Conservation (phyloP, 2,888 invertebrate genomes). For the Hybos culiciformis region DNA sequence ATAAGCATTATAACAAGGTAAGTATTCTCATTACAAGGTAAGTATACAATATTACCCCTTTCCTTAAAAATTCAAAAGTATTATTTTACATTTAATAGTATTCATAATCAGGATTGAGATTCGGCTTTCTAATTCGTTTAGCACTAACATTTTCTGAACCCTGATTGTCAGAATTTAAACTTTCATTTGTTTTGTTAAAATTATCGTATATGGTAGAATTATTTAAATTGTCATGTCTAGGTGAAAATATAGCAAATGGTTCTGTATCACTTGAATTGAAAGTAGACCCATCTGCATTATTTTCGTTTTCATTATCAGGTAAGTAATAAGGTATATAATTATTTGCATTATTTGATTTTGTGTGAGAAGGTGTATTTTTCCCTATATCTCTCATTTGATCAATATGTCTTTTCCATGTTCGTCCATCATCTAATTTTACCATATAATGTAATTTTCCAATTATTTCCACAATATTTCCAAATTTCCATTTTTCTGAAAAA, state of each 20-base stretch:
- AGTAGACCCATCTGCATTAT: neutral
- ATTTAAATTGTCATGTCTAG: neutral
- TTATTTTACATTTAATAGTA: no score
- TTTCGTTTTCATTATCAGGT: neutral
- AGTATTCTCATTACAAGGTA: no score
- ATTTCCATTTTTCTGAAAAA: slow-evolving; percentile 14
- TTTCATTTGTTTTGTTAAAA: neutral
- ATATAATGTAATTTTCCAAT: slow-evolving; percentile 14
- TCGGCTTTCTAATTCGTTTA: neutral
- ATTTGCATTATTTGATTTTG: neutral
- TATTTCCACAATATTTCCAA: slow-evolving; percentile 11
- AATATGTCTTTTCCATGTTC: slow-evolving; percentile 10
- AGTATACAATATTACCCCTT: no score
- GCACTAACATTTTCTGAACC: neutral
- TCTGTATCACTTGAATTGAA: neutral
- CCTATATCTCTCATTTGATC: neutral
- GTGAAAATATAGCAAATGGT: neutral
- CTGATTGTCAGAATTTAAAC: neutral
- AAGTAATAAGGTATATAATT: neutral
- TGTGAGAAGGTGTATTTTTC: neutral
- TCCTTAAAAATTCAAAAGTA: no score
- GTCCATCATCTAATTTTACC: slow-evolving; percentile 15
- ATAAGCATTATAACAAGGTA: no score
- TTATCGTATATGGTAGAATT: neutral
- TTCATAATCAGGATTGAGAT: neutral